These are phyloP conservation scores for Eristalinus aeneus DNA, from an alignment of 2,888 invertebrate genomes.

Conservation along the genomic window DNA sequence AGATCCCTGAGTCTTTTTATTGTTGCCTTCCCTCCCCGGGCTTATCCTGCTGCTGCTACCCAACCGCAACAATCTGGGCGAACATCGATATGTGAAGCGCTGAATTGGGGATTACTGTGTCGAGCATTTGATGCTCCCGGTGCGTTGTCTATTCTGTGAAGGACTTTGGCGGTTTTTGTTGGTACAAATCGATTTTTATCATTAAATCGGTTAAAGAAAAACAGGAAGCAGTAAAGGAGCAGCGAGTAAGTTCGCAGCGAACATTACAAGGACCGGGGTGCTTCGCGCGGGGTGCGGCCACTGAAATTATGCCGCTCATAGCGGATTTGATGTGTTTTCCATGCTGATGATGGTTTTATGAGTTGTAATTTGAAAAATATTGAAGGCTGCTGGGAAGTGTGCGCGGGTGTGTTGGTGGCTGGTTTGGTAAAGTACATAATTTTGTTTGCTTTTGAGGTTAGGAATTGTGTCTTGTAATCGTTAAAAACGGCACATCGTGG, in stretches of 20 bases:
- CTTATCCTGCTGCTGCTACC: neutral
- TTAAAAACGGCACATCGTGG: neutral
- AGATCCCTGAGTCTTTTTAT: neutral
- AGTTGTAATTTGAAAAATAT: slow-evolving; percentile 54
- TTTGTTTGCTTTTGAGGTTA: slow-evolving; percentile 47
- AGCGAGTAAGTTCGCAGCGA: slow-evolving; percentile 3
- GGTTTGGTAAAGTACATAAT: slow-evolving; percentile 30
- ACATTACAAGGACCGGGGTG: slow-evolving; percentile 23
- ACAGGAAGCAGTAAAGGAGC: neutral
- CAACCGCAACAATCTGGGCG: neutral
- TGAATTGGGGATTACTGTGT: slow-evolving; percentile 20
- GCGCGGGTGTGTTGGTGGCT: neutral
- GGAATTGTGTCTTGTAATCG: slow-evolving; percentile 26
- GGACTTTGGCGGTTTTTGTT: slow-evolving; percentile 15
- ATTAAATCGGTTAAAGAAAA: slow-evolving; percentile 26
- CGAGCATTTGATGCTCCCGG: slow-evolving; percentile 15
- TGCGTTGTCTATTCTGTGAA: neutral
- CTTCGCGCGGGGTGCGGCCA: neutral
- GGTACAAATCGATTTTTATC: slow-evolving; percentile 54
- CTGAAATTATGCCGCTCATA: slow-evolving; percentile 36
- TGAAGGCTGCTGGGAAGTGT: slow-evolving; percentile 28
- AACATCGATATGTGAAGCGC: slow-evolving; percentile 20
- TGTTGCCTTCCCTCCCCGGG: neutral
- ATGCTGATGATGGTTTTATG: slow-evolving; percentile 57
- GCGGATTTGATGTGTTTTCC: slow-evolving; percentile 57